phyloP scores from a whole-genome alignment of 2,797 vertebrate species.

The Limosa lapponica region DNA sequence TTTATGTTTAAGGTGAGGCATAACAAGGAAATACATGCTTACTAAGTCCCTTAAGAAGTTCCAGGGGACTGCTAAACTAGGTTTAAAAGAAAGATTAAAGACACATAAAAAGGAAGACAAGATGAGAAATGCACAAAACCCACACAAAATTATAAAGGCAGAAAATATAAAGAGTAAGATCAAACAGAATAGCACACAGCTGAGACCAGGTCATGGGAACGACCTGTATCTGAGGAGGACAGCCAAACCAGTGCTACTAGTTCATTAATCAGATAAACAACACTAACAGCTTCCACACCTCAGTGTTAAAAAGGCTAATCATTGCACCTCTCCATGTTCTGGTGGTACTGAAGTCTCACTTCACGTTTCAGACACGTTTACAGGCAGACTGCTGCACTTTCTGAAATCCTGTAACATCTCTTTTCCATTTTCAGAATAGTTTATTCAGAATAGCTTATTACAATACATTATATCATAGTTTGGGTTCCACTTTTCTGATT shows the following conservation, averaged over 20 bases:
- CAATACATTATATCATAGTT: background rate
- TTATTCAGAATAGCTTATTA: background rate
- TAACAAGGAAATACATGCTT: background rate
- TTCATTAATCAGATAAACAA: background rate
- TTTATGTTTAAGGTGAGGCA: background rate
- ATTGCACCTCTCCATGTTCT: fast-evolving
- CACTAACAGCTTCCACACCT: background rate
- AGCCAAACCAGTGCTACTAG: conserved; percentile 11
- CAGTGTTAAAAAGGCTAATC: background rate
- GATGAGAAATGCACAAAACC: background rate
- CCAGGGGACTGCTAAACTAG: background rate
- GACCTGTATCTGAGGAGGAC: background rate
- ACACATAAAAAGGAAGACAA: background rate
- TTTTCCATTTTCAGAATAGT: background rate
- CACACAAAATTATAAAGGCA: background rate
- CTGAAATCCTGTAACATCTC: background rate
- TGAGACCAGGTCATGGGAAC: background rate
- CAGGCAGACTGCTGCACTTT: background rate
- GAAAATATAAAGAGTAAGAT: background rate
- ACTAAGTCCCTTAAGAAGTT: background rate
- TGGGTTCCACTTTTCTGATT: background rate
- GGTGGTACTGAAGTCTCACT: background rate
- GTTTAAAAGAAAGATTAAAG: background rate
- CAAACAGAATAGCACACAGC: background rate
- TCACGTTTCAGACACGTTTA: background rate